phyloP scores from a whole-genome alignment of 2,888 invertebrate genomes.

The Emesis furor region DNA sequence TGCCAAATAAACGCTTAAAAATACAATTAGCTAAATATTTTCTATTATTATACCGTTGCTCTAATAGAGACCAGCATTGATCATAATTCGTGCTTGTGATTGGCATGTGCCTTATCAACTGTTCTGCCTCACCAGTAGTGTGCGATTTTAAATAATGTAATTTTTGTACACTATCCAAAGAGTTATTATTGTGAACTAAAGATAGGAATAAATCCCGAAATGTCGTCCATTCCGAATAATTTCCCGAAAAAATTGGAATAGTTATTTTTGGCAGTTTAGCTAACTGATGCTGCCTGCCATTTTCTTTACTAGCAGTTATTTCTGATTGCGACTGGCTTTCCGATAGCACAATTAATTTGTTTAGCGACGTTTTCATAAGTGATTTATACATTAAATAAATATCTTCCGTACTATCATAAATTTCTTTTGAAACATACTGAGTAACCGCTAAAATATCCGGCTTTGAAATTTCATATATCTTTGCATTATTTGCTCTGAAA shows the following conservation, averaged over 20 bases:
- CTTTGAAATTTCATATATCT: slow-evolving; percentile 8
- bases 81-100: slow-evolving; percentile 56
- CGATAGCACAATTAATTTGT: background rate
- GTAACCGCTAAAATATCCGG: background rate
- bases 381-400: slow-evolving; percentile 31
- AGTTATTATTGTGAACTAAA: slow-evolving; percentile 42
- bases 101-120: slow-evolving; percentile 33
- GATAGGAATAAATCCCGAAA: slow-evolving; percentile 54
- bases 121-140: slow-evolving; percentile 45
- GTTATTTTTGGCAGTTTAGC: slow-evolving; percentile 44
- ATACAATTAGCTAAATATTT: slow-evolving; percentile 60
- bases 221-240: slow-evolving; percentile 52
- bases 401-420: slow-evolving; percentile 35
- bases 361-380: slow-evolving; percentile 25
- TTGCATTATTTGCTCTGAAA: slow-evolving; percentile 34
- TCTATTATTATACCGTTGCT: slow-evolving; percentile 66
- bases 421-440: slow-evolving; percentile 9
- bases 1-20: slow-evolving; percentile 49
- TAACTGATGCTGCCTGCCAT: too few species aligned
- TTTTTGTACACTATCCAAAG: slow-evolving; percentile 48
- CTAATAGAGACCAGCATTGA: slow-evolving; percentile 48
- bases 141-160: slow-evolving; percentile 43
- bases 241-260: slow-evolving; percentile 45
- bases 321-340: background rate
- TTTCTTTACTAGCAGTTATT: background rate